Conservation (phyloP, 2,113 vertebrate genomes). For the Corvus moneduloides region DNA sequence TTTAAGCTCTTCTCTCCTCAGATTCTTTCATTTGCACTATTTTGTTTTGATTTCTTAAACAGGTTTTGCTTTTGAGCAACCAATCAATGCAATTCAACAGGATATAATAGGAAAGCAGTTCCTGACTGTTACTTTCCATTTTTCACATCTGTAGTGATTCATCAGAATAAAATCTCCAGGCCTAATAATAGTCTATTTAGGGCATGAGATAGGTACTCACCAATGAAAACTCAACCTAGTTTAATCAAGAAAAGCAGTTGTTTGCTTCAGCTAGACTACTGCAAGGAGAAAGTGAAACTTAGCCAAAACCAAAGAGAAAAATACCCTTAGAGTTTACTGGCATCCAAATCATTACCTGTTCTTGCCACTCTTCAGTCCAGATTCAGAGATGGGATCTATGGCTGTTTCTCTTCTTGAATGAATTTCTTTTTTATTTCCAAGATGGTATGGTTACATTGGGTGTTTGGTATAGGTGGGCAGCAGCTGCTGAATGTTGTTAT, state of each 20-base stretch:
- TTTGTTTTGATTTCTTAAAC: conserved; percentile 17
- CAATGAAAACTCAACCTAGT: background rate
- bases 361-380: background rate
- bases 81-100: conserved; percentile 46
- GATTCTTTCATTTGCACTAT: background rate
- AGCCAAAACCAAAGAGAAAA: background rate
- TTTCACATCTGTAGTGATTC: background rate
- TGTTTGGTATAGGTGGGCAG: background rate
- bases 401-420: background rate
- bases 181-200: background rate
- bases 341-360: background rate
- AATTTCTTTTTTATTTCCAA: background rate
- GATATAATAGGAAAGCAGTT: background rate
- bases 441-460: background rate
- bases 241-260: background rate
- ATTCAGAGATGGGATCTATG: background rate
- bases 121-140: background rate
- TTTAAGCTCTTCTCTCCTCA: background rate
- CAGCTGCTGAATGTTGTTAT: background rate
- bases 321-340: background rate
- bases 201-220: background rate
- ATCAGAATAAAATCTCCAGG: background rate
- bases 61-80: conserved; percentile 14
- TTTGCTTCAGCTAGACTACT: background rate
- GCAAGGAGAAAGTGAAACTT: background rate